Evolutionary conservation across 2,797 vertebrate species (phyloP), one percentile per base, ranked within the genome.

Genomic region (Anniella stebbinsi): DNA sequence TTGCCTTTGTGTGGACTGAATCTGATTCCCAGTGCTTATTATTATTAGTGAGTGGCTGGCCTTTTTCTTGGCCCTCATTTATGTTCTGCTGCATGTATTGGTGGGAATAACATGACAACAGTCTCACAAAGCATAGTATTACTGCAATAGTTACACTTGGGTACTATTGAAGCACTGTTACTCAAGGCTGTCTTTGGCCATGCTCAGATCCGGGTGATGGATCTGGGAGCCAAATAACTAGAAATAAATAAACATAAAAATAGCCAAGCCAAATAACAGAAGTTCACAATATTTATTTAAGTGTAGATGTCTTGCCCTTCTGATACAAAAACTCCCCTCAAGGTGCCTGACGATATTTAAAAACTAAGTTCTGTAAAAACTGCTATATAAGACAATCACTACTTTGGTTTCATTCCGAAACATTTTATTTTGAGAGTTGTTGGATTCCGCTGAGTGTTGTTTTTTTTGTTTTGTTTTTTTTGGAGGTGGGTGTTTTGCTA

Each of bases 381-480:
- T 18, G 12, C 60, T 63, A 63, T 63, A 63, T 63, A 15, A 63
- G 21, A 38, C 3, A 48, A 18, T 66, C 33, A n/a, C 0, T 83
- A 15, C 11, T 75, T 54, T 57, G 3, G 66, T 21, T 48, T 66
- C 45, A 23, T 54, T 8, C 3, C 54, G 10, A 18, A 70, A 25
- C 2, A 17, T n/a, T 23, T 57, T 60, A 73, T 30, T 36, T 67
- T 80, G 30, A 10, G 0, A 30, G n/a, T 28, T 60, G 13, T 2
- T 51, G 41, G 23, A 10, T 41, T 76, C 8, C 13, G 23, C 2
- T 57, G 57, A 15, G 3, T 60, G 57, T 15, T 5, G 17, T 10
- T 2, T 18, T 33, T 1, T 1, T n/a, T n/a, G n/a, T n/a, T n/a
- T n/a, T n/a, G n/a, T n/a, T n/a, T 11, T 2, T 36, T 38, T 48